Evolutionary conservation across 1,140 invertebrate species (phyloP), one percentile per base, ranked within the genome.

Genomic region (Semibalanus balanoides): DNA sequence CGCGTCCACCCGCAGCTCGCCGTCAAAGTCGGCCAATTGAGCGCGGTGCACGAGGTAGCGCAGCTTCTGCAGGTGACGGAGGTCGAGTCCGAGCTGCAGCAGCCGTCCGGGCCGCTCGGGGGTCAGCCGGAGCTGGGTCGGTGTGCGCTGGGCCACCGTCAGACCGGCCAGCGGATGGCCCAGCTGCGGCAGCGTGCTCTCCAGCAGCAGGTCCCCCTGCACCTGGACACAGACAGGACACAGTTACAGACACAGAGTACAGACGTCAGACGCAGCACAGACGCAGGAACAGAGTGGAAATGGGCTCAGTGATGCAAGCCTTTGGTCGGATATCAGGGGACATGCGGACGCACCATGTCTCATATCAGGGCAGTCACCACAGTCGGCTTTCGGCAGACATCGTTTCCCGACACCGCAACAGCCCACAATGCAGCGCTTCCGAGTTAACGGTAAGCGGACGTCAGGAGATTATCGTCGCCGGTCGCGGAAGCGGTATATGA

Each of bases 11-110:
- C n/a, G 70, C 70, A 72, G 70, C n/a, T 9, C 70, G n/a, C 70
- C 70, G 29, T 30, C 29, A n/a, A 72, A 72, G 70, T 72, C 70
- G n/a, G n/a, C 28, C 25, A 72, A 19, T n/a, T 9, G n/a, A n/a
- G 70, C n/a, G 70, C 70, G 70, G 70, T 72, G 28, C 70, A 72
- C 70, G 7, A 72, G n/a, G 70, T 72, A 30, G 29, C n/a, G n/a
- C 11, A 72, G 28, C 19, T 19, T 17, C 29, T 72, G 70, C 70
- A 72, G 28, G 70, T 30, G 70, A 0, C 25, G 28, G 19, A 72
- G 70, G n/a, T 30, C 9, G 19, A 72, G 28, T 5, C 70, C 29
- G 70, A 72, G 70, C 70, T 5, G 25, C 25, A 72, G 7, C 25
- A 19, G 28, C 28, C 29, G 70, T 5, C 70, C 70, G 29, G 70